Conservation (phyloP, 2,888 invertebrate genomes). For the Ptychoptera contaminata region DNA sequence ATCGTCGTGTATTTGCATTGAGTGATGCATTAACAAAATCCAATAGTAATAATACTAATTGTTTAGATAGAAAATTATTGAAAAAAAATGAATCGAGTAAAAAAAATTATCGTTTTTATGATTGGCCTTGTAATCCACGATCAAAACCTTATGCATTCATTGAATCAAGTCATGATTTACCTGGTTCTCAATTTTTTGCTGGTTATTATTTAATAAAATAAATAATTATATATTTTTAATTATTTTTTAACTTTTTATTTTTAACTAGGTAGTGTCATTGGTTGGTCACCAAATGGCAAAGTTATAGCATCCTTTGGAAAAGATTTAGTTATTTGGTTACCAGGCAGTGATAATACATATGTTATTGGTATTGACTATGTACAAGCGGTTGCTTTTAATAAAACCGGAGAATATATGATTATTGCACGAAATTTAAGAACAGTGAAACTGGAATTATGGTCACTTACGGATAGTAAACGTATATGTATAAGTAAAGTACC, state of each 20-base stretch:
- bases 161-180: constrained; percentile 25
- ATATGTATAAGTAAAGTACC: too few relatives aligned
- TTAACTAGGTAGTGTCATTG: constrained; percentile 21
- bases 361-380: constrained; percentile 19
- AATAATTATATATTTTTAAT: not conserved
- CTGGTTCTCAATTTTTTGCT: constrained; percentile 13
- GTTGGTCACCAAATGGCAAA: constrained; percentile 23
- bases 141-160: constrained; percentile 18
- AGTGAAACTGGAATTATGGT: too few relatives aligned
- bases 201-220: not conserved
- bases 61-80: too few relatives aligned
- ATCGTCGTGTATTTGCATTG: too few relatives aligned
- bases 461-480: too few relatives aligned
- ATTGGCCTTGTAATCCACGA: constrained; percentile 26
- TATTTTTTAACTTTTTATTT: not conserved
- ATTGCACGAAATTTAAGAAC: too few relatives aligned
- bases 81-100: not conserved
- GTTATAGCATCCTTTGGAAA: constrained; percentile 24
- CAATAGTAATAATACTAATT: too few relatives aligned
- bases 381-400: constrained; percentile 20
- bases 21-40: too few relatives aligned
- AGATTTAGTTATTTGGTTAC: constrained; percentile 25
- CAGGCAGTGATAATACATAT: constrained; percentile 19
- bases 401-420: constrained; percentile 16
- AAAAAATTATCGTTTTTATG: constrained; percentile 12